Percentiles rank a stretch among this genome's conserved stretches.
phyloP scores from a whole-genome alignment of 2,113 vertebrate species.

The Hippocampus comes region DNA sequence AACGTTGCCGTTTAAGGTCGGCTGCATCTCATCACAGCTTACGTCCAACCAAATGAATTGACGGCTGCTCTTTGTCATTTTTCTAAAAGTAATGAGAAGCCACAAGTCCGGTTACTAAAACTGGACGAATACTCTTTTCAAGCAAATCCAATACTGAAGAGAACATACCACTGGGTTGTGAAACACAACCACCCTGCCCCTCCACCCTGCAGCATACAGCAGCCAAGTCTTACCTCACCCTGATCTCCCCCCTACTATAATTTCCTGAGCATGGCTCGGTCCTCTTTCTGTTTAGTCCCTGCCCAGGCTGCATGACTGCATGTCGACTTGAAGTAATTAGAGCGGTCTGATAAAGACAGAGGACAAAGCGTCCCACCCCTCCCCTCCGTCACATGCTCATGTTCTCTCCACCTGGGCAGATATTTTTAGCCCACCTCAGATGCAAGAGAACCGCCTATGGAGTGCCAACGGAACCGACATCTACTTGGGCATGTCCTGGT shows the following conservation, averaged over 20 bases:
- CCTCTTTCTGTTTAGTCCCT: constrained; percentile 46
- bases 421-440: constrained; percentile 71
- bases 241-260: constrained; percentile 34
- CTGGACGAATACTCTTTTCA: constrained; percentile 62
- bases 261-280: constrained; percentile 46
- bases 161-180: constrained; percentile 49
- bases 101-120: constrained; percentile 48
- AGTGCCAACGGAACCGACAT: neutral
- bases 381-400: constrained; percentile 41
- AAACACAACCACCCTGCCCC: constrained; percentile 29
- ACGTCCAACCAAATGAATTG: constrained; percentile 16
- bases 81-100: constrained; percentile 53
- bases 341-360: constrained; percentile 60
- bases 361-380: constrained; percentile 60
- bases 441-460: constrained; percentile 49
- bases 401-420: constrained; percentile 65
- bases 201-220: constrained; percentile 14
- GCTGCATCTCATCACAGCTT: constrained; percentile 22
- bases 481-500: constrained; percentile 1
- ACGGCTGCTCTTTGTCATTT: constrained; percentile 28
- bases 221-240: constrained; percentile 52
- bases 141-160: constrained; percentile 55
- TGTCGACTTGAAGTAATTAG: constrained; percentile 64
- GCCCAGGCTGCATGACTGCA: constrained; percentile 50
- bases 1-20: too few species aligned